Evolutionary conservation across 2,797 vertebrate species (phyloP).

Genomic region (Lepidocolaptes lacrymiger): DNA sequence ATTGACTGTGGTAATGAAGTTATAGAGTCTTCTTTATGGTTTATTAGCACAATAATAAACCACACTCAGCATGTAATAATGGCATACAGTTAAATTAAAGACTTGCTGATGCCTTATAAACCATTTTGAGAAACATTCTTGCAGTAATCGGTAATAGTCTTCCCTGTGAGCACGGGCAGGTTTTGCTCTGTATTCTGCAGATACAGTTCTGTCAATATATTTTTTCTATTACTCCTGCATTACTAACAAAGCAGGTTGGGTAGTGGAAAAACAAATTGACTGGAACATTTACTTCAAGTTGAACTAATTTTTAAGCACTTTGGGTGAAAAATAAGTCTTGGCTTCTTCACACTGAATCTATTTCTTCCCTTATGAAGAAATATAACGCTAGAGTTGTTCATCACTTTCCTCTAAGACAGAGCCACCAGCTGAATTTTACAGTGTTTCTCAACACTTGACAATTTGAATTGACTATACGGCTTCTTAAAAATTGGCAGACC

Average conservation of each 20-base stretch:
- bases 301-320: slow-evolving; percentile 49
- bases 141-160: background rate
- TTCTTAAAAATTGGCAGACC: background rate
- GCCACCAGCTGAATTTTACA: background rate
- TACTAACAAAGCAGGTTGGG: slow-evolving; percentile 30
- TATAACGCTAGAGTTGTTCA: background rate
- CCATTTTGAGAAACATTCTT: slow-evolving; percentile 48
- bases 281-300: slow-evolving; percentile 17
- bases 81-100: slow-evolving; percentile 70
- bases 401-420: background rate
- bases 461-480: background rate
- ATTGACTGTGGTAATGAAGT: slow-evolving; percentile 73
- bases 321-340: slow-evolving; percentile 18
- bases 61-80: slow-evolving; percentile 62
- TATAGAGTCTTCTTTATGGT: slow-evolving; percentile 69
- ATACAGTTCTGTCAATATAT: slow-evolving; percentile 4
- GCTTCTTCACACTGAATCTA: background rate
- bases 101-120: slow-evolving; percentile 69
- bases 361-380: background rate
- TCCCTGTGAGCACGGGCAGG: background rate
- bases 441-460: background rate
- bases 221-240: slow-evolving; percentile 40
- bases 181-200: slow-evolving; percentile 27
- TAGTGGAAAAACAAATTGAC: slow-evolving; percentile 35
- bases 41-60: slow-evolving; percentile 74